phyloP scores from a whole-genome alignment of 2,888 invertebrate genomes.

The Agapetus fuscipes region DNA sequence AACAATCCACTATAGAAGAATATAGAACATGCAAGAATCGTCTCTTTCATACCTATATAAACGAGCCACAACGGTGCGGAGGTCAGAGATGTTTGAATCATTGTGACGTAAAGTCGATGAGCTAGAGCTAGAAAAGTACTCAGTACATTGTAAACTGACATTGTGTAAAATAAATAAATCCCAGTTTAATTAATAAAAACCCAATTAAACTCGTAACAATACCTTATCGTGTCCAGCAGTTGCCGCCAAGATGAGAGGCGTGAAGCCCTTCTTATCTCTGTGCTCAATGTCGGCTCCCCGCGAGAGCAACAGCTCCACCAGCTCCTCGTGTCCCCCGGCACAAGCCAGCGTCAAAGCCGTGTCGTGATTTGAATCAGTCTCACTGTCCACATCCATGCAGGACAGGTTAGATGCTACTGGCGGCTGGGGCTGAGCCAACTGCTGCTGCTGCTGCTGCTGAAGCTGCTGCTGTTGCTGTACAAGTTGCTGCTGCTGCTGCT shows the following conservation, averaged over 20 bases:
- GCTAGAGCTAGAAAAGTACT: too few relatives aligned
- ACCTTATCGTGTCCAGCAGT: conserved; percentile 88
- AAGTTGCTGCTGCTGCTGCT: conserved; percentile 2
- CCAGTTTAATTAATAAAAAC: too few relatives aligned
- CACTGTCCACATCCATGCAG: conserved; percentile 88
- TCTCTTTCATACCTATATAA: too few relatives aligned
- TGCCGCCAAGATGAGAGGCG: conserved; percentile 92
- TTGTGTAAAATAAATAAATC: too few relatives aligned
- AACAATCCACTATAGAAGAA: too few relatives aligned
- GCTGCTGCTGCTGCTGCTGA: conserved; percentile 7
- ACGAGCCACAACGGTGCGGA: too few relatives aligned
- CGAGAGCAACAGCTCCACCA: conserved; percentile 83
- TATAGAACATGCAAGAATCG: too few relatives aligned
- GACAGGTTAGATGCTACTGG: conserved; percentile 27
- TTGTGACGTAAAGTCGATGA: too few relatives aligned
- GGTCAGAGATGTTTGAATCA: too few relatives aligned
- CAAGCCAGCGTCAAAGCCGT: conserved; percentile 96
- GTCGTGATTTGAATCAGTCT: conserved; percentile 98
- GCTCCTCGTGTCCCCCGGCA: conserved; percentile 93
- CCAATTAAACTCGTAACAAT: too few relatives aligned
- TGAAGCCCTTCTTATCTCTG: conserved; percentile 97
- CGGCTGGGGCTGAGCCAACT: background rate
- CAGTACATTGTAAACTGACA: too few relatives aligned
- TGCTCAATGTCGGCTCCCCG: conserved; percentile 96
- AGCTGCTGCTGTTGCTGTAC: conserved; percentile 6